These are phyloP conservation scores for Polietes domitor DNA, from an alignment of 2,888 invertebrate genomes.

Conservation along the genomic window DNA sequence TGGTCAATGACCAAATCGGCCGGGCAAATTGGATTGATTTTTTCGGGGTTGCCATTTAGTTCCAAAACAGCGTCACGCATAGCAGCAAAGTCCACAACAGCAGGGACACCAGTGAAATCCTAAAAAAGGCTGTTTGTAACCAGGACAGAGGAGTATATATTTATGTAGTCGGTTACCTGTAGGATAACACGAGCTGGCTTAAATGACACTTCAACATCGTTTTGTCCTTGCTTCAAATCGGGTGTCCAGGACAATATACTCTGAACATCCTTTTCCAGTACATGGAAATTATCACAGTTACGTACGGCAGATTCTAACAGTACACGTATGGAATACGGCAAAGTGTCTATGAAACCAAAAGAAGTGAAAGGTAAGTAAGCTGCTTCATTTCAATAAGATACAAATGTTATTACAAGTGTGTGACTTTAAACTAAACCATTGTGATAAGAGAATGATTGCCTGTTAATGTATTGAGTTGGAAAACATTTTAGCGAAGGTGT, in stretches of 20 bases:
- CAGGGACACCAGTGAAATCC: slow-evolving; percentile 98
- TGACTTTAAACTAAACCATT: not conserved
- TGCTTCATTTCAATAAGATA: not conserved
- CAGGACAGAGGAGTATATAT: not conserved
- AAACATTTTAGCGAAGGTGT: no score
- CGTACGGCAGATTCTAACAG: slow-evolving; percentile 97
- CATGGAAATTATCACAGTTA: slow-evolving; percentile 97
- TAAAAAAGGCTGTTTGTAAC: slow-evolving; percentile 75
- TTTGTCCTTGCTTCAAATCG: slow-evolving; percentile 77
- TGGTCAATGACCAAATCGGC: slow-evolving; percentile 99
- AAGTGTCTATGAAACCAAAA: slow-evolving; percentile 83
- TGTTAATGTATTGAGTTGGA: no score
- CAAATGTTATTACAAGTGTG: not conserved
- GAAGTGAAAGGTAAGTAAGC: not conserved
- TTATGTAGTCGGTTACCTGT: slow-evolving; percentile 84
- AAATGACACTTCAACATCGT: slow-evolving; percentile 95
- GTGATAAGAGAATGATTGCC: not conserved
- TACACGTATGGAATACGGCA: slow-evolving; percentile 96
- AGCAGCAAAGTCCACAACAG: slow-evolving; percentile 98
- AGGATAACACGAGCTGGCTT: slow-evolving; percentile 97
- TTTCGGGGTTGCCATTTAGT: slow-evolving; percentile 93
- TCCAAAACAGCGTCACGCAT: slow-evolving; percentile 97
- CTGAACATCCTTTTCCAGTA: slow-evolving; percentile 91
- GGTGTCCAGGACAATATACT: slow-evolving; percentile 94
- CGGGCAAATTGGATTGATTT: slow-evolving; percentile 98